Evolutionary conservation across 1,140 invertebrate species (phyloP), one percentile per base, ranked within the genome.

Genomic region (Euglossa dilemma): DNA sequence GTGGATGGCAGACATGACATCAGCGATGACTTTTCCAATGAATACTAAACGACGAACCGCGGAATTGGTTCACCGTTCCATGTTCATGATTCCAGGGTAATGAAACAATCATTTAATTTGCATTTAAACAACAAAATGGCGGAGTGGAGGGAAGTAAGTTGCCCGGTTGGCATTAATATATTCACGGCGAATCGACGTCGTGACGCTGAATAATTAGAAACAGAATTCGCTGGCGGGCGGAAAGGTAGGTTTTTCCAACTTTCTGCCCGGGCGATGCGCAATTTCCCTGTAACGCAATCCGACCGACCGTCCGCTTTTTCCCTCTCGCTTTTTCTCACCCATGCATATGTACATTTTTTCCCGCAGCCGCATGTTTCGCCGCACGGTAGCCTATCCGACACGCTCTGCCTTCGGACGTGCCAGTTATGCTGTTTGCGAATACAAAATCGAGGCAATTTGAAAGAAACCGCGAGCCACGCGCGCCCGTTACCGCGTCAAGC

Each of bases 341-440:
- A 87, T 88, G 87, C 85, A 88, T 88, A 88, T 87, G 81, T 77
- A 74, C 72, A 80, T 80, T 80, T 63, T 79, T 72, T 47, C 66
- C 66, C 52, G 1, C 25, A 25, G 9, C 20, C 80, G 52, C 63
- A 56, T 75, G 84, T 86, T 86, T 73, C 72, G 28, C 59, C 70
- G 52, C 72, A 43, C n/a, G 25, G 63, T 23, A 45, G 73, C n/a
- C 61, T 59, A 54, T 45, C 47, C 69, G 7, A 52, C 20, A 59
- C 52, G 18, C 12, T 25, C 20, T 36, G 20, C 12, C 20, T 6
- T n/a, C 20, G 56, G 28, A 18, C 47, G 18, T 14, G 47, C n/a
- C 45, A 25, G 47, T 54, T 54, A 28, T 18, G 18, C 47, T 75
- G 80, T 87, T 87, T 84, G 77, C 80, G 75, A 80, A 87, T 87